These are phyloP conservation scores for Fratercula arctica DNA, from an alignment of 2,797 vertebrate genomes.

Conservation along the genomic window DNA sequence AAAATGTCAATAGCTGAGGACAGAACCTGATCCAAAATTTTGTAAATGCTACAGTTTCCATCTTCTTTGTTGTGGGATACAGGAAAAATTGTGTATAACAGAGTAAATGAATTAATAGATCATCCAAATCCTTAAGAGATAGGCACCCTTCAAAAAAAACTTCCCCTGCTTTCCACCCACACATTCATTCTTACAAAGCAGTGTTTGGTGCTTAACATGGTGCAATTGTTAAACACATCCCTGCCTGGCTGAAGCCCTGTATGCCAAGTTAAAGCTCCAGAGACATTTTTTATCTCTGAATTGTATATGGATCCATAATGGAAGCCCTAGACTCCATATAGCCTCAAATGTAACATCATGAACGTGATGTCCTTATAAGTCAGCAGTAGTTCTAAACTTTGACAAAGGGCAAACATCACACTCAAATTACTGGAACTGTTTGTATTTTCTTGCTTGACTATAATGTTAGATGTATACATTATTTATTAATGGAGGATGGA, in stretches of 20 bases:
- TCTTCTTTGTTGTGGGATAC: neutral
- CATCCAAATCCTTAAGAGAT: neutral
- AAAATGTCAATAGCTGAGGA: neutral
- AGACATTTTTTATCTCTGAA: neutral
- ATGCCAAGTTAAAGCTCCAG: neutral
- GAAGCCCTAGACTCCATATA: neutral
- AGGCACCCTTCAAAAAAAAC: neutral
- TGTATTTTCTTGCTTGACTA: slow-evolving; percentile 64
- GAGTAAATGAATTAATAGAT: neutral
- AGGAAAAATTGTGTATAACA: neutral
- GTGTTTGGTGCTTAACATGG: neutral
- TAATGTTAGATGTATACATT: slow-evolving; percentile 64
- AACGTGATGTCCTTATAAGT: slow-evolving; percentile 28
- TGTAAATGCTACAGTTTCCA: neutral
- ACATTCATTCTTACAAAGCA: neutral
- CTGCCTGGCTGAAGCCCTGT: neutral
- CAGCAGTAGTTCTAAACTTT: slow-evolving; percentile 42
- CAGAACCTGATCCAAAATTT: neutral
- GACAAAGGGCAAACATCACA: slow-evolving; percentile 37
- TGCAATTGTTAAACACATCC: neutral
- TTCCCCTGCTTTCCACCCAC: neutral
- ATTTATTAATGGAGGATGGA: slow-evolving; percentile 72
- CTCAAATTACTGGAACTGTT: slow-evolving; percentile 52
- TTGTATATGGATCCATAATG: neutral
- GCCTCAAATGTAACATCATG: slow-evolving; percentile 23